Conservation (phyloP, 2,113 vertebrate genomes). For the Hippocampus barbouri region DNA sequence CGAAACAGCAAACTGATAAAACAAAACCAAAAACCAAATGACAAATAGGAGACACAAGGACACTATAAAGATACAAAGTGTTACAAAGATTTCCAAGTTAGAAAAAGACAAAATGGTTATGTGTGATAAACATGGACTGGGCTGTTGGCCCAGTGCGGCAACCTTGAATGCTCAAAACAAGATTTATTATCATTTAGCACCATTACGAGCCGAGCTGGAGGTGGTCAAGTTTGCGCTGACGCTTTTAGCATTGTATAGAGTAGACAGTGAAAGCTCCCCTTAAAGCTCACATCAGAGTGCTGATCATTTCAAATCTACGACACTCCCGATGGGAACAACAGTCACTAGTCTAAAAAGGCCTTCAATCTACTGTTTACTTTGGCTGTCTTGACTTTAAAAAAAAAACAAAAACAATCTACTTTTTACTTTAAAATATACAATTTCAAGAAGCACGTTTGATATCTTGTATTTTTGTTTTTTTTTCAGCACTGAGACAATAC, state of each 20-base stretch:
- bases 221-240: constrained; percentile 37
- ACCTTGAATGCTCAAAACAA: constrained; percentile 53
- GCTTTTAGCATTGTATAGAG: constrained; percentile 20
- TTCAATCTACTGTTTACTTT: constrained; percentile 51
- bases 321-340: constrained; percentile 37
- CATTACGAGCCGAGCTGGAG: constrained; percentile 38
- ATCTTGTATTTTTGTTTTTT: constrained; percentile 75
- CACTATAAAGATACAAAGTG: constrained; percentile 71
- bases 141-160: constrained; percentile 73
- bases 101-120: constrained; percentile 65
- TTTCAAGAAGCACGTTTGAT: constrained; percentile 73
- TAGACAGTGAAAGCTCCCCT: constrained; percentile 39
- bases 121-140: constrained; percentile 74
- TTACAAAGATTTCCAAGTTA: constrained; percentile 71
- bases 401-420: constrained; percentile 59
- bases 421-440: constrained; percentile 81
- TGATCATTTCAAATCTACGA: constrained; percentile 10
- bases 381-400: constrained; percentile 56
- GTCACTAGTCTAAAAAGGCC: constrained; percentile 48
- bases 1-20: too few relatives aligned
- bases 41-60: constrained; percentile 64
- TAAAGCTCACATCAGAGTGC: constrained; percentile 18
- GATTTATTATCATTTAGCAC: constrained; percentile 57
- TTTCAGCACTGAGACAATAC: constrained; percentile 73
- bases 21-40: constrained; percentile 45